Evolutionary conservation across 2,888 invertebrate genomes (phyloP).

Genomic region (Scrobipalpa costella): DNA sequence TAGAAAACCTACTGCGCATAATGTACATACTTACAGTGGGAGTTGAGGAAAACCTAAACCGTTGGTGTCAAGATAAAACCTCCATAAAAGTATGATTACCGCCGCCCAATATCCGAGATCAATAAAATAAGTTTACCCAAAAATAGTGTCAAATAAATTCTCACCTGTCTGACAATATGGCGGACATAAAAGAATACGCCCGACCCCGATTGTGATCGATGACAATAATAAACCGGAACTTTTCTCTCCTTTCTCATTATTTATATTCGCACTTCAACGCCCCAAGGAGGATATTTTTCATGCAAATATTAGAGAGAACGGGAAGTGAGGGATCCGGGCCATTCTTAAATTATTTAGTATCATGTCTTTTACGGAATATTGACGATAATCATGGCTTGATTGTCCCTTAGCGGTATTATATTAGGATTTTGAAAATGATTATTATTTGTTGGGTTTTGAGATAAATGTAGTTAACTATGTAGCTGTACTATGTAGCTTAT

Average conservation of each 20-base stretch:
- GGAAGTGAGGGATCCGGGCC: conserved; percentile 37
- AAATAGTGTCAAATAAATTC: conserved; percentile 22
- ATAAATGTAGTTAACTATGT: too few species aligned
- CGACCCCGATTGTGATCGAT: conserved; percentile 57
- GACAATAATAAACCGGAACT: conserved; percentile 59
- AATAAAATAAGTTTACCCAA: background rate
- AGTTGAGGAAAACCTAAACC: too few species aligned
- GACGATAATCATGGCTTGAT: background rate
- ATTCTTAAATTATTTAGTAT: conserved; percentile 15
- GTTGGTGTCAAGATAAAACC: too few species aligned
- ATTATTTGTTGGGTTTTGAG: too few species aligned
- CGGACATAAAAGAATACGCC: conserved; percentile 46
- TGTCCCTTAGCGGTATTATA: background rate
- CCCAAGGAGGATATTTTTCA: conserved; percentile 59
- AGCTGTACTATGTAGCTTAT: too few species aligned
- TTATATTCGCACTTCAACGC: conserved; percentile 65
- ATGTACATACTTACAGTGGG: too few species aligned
- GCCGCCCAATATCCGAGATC: background rate
- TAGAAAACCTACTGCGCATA: too few species aligned
- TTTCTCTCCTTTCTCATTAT: conserved; percentile 57
- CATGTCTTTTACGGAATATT: background rate
- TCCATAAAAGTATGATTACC: background rate
- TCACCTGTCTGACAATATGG: conserved; percentile 37
- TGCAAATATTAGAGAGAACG: conserved; percentile 57
- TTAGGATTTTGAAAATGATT: too few species aligned